Conservation (phyloP, 2,888 invertebrate species). For the Metalampra italica region DNA sequence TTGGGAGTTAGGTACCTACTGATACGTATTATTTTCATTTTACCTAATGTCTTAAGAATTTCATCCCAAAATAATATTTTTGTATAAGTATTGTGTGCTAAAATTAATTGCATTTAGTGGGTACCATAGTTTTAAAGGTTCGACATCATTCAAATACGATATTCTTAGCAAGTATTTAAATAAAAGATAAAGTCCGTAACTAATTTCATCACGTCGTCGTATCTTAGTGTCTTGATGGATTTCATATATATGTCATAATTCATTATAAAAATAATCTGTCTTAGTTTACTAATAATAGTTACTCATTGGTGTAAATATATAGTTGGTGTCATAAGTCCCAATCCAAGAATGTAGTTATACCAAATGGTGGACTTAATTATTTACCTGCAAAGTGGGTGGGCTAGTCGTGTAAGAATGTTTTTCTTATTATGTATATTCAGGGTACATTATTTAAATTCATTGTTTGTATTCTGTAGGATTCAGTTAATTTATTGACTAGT, state of each 20-base stretch:
- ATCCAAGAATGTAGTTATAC: constrained; percentile 53
- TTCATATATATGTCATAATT: background rate
- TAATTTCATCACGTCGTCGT: background rate
- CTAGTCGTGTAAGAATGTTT: constrained; percentile 2
- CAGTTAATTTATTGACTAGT: background rate
- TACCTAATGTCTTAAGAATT: constrained; percentile 36
- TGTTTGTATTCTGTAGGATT: background rate
- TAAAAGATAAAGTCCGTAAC: background rate
- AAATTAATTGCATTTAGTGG: constrained; percentile 39
- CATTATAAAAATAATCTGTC: background rate
- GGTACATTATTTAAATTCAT: background rate
- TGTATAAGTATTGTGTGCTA: constrained; percentile 64
- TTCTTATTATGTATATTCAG: too few relatives aligned
- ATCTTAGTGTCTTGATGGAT: background rate
- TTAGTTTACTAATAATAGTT: background rate
- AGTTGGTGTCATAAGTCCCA: constrained; percentile 41
- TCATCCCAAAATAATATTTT: constrained; percentile 67
- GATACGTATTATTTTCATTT: constrained; percentile 34
- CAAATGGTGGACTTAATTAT: background rate
- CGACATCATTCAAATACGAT: background rate
- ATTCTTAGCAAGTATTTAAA: background rate
- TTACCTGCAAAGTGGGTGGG: background rate
- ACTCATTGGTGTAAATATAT: background rate
- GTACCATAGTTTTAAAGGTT: constrained; percentile 10
- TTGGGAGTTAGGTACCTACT: constrained; percentile 42